phyloP scores from a whole-genome alignment of 2,113 vertebrate species.

The Microtus montanus region DNA sequence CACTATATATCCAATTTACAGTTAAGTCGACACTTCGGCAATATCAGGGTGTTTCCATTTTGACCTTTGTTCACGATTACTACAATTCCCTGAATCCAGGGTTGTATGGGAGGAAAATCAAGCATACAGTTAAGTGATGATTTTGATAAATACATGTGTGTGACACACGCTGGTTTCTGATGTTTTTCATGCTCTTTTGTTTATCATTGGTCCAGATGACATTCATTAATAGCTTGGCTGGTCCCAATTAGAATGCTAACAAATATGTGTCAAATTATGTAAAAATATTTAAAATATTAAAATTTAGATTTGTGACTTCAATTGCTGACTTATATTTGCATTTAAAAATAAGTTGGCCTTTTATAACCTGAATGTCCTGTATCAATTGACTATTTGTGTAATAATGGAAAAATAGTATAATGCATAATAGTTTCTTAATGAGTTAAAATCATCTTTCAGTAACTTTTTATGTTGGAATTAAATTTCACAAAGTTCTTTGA shows the following conservation, averaged over 20 bases:
- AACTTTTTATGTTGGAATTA: conserved; percentile 40
- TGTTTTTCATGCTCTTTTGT: neutral
- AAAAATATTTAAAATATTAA: conserved; percentile 56
- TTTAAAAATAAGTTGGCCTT: conserved; percentile 18
- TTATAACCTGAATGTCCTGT: conserved; percentile 11
- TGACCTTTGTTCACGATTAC: conserved; percentile 29
- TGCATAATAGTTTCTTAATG: conserved; percentile 30
- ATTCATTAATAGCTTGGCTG: neutral
- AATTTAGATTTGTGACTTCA: conserved; percentile 21
- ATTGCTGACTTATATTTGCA: conserved; percentile 30
- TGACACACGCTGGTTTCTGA: neutral
- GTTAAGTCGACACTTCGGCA: conserved; percentile 47
- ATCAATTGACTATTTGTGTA: conserved; percentile 32
- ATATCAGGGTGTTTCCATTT: neutral
- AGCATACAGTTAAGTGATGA: conserved; percentile 2
- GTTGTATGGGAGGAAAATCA: conserved; percentile 36
- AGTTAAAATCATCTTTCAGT: conserved; percentile 26
- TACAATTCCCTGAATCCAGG: conserved; percentile 12
- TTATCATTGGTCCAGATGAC: neutral
- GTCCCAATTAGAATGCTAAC: conserved; percentile 33
- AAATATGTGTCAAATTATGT: neutral
- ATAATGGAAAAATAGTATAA: neutral
- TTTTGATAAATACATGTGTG: neutral
- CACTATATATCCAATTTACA: neutral
- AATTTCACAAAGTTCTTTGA: neutral